Evolutionary conservation across 2,888 invertebrate species (phyloP).

Genomic region (Ophioninae sp.): DNA sequence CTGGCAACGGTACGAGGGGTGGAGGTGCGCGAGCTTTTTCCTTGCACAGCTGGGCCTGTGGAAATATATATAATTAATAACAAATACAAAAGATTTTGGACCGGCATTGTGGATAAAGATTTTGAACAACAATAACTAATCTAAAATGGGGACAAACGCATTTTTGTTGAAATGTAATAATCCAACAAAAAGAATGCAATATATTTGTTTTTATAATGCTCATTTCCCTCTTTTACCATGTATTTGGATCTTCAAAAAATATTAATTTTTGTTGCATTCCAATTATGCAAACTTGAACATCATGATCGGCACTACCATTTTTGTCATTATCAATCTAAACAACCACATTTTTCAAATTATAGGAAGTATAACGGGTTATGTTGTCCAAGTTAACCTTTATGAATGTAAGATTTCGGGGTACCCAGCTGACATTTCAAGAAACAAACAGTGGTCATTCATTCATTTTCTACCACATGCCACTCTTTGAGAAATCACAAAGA

Average conservation of each 20-base stretch:
- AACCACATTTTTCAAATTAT: background rate
- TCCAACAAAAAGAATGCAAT: too few relatives aligned
- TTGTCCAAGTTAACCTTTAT: too few relatives aligned
- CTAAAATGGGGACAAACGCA: too few relatives aligned
- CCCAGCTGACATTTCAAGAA: background rate
- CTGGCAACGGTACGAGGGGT: slow-evolving; percentile 74
- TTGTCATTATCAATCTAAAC: background rate
- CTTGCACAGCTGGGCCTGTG: slow-evolving; percentile 74
- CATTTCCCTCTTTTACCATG: too few relatives aligned
- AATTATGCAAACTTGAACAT: background rate
- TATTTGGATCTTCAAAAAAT: background rate
- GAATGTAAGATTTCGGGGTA: background rate
- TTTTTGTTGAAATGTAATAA: too few relatives aligned
- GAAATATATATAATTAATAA: background rate
- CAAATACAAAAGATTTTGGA: background rate
- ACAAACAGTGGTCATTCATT: background rate
- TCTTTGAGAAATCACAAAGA: background rate
- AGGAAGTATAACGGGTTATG: too few relatives aligned
- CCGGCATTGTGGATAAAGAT: background rate
- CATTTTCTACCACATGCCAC: background rate
- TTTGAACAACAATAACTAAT: background rate
- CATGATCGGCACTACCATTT: background rate
- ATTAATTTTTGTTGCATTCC: background rate
- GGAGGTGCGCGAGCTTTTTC: slow-evolving; percentile 75
- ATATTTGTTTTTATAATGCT: too few relatives aligned